Conservation (phyloP, 1,140 invertebrate species). For the Spodoptera litura region DNA sequence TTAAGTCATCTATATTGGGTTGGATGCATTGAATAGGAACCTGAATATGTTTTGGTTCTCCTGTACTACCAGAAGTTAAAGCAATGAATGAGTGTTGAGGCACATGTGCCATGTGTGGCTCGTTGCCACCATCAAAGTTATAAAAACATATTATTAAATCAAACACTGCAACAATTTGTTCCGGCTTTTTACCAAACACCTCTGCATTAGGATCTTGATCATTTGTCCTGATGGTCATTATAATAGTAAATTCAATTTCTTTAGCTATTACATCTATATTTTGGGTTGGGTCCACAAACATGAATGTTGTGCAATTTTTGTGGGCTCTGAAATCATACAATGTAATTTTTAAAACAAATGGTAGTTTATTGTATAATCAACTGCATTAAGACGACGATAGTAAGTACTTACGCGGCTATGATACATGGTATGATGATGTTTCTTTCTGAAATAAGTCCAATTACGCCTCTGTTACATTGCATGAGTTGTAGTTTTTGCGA, state of each 20-base stretch:
- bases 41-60: slow-evolving; percentile 87
- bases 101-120: slow-evolving; percentile 53
- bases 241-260: slow-evolving; percentile 65
- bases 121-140: slow-evolving; percentile 52
- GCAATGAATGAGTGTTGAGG: slow-evolving; percentile 83
- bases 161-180: slow-evolving; percentile 72
- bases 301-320: slow-evolving; percentile 79
- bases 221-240: slow-evolving; percentile 66
- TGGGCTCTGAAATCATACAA: slow-evolving; percentile 77
- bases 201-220: slow-evolving; percentile 49
- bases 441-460: slow-evolving; percentile 73
- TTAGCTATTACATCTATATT: slow-evolving; percentile 63
- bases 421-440: slow-evolving; percentile 77
- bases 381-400: neutral
- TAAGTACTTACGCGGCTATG: slow-evolving; percentile 77
- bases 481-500: slow-evolving; percentile 76
- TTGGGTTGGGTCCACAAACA: slow-evolving; percentile 77
- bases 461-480: slow-evolving; percentile 69
- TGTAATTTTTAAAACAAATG: neutral
- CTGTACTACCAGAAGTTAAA: slow-evolving; percentile 90
- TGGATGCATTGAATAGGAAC: slow-evolving; percentile 88
- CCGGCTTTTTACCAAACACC: slow-evolving; percentile 69
- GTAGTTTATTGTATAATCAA: neutral
- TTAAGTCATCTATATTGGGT: slow-evolving; percentile 88
- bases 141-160: slow-evolving; percentile 70